Evolutionary conservation across 2,888 invertebrate species (phyloP), one percentile per base, ranked within the genome.

Genomic region (Hermodice carunculata): DNA sequence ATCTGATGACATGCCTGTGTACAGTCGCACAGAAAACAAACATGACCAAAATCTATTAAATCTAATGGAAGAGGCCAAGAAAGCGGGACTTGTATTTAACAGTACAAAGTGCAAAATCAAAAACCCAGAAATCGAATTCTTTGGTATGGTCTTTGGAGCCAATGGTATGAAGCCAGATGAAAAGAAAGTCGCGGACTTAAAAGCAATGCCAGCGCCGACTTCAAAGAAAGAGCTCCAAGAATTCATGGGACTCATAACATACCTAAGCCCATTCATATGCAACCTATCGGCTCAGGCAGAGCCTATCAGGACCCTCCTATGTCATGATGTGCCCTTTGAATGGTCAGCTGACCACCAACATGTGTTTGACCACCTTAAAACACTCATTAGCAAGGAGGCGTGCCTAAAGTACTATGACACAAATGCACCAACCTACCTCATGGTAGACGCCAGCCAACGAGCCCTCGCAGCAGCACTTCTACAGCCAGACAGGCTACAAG

Each of bases 391-490:
- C 31, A 28, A 42, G 11, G 29, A 22, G 6, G 56, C 65, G 19
- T 46, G 60, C 0, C 46, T 67, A 4, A 17, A 29, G 8, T 65
- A 53, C 44, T 67, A 34, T 43, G 42, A 52, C 22, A 46, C 48
- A 19, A 31, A 3, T 1, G 19, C 49, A 42, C 42, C 22, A 2
- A 19, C 53, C 17, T 22, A n/a, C 14, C 22, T 66, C 17, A 28
- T 61, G 6, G 52, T 31, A 28, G 60, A 66, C 31, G 49, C 59
- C 6, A 22, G 51, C 19, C 24, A 61, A 8, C 8, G 28, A 1
- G 66, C 53, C 22, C 28, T 71, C 14, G 73, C 69, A 11, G 66
- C 68, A 19, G 64, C 63, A 17, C 24, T 75, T 8, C 79, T 82
- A 11, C 54, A 85, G 77, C 78, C 14, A 70, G 73, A 73, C n/a